These are phyloP conservation scores for Henricia sp. DNA, from an alignment of 53 echinoderm and acorn worm species.

Conservation along the genomic window DNA sequence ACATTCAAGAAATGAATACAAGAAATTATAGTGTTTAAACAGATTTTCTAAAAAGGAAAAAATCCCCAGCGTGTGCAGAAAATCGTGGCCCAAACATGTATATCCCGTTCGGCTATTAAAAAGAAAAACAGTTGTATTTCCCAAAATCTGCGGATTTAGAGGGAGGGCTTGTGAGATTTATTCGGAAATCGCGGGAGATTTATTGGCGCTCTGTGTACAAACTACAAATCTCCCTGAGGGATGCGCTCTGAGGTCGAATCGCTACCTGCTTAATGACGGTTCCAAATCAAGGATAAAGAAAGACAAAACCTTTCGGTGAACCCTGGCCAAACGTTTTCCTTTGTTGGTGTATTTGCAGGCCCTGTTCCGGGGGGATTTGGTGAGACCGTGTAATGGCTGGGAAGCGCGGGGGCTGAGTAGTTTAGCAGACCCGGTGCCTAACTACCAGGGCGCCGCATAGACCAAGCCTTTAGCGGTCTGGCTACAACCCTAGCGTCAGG, in stretches of 20 bases:
- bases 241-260: slow-evolving; percentile 8
- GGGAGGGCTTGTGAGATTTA: slow-evolving; percentile 35
- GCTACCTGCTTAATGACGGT: slow-evolving; percentile 8
- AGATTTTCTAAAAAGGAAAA: background rate
- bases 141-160: slow-evolving; percentile 1
- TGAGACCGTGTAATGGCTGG: background rate
- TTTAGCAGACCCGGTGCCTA: slow-evolving; percentile 50
- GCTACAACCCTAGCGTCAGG: slow-evolving; percentile 16
- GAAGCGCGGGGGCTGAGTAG: slow-evolving; percentile 23
- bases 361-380: slow-evolving; percentile 23
- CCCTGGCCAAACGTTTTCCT: slow-evolving; percentile 39
- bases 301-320: slow-evolving; percentile 26
- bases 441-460: slow-evolving; percentile 48
- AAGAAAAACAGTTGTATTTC: background rate
- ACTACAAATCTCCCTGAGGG: slow-evolving; percentile 27
- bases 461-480: slow-evolving; percentile 22
- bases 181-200: slow-evolving; percentile 40
- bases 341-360: slow-evolving; percentile 50
- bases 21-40: too few species aligned
- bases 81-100: background rate
- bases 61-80: background rate
- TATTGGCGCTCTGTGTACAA: slow-evolving; percentile 47
- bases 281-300: slow-evolving; percentile 11
- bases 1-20: too few species aligned
- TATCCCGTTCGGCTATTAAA: background rate